These are phyloP conservation scores for Hydroisotoma schaefferi DNA, from an alignment of 2,888 invertebrate species.

Conservation along the genomic window DNA sequence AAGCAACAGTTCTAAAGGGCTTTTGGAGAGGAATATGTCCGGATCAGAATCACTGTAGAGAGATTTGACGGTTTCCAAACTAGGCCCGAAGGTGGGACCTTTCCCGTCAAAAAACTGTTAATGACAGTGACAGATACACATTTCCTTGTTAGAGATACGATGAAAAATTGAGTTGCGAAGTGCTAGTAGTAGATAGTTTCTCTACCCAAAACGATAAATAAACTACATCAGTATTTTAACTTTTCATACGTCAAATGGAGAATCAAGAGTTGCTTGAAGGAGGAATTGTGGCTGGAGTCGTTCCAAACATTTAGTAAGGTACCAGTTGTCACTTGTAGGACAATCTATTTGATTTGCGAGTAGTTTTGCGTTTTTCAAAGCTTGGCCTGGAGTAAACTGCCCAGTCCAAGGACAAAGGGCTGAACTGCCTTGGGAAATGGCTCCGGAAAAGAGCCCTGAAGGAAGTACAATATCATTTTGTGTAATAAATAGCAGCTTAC, in stretches of 20 bases:
- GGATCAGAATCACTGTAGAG: background rate
- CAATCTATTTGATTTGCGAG: constrained; percentile 26
- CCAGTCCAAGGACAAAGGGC: constrained; percentile 30
- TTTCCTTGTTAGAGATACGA: too few species aligned
- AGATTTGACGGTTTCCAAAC: background rate
- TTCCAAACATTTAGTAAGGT: constrained; percentile 30
- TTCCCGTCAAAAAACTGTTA: background rate
- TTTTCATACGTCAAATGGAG: too few species aligned
- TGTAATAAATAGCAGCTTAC: background rate
- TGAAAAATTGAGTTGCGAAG: too few species aligned
- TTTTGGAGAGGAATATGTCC: background rate
- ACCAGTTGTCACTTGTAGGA: constrained; percentile 24
- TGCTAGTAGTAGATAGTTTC: too few species aligned
- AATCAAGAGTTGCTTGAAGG: background rate
- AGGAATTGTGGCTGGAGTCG: constrained; percentile 9
- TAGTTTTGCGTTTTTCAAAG: constrained; percentile 19
- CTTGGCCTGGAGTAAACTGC: constrained; percentile 13
- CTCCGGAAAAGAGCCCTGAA: constrained; percentile 17
- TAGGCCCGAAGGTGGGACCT: background rate
- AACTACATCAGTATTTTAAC: too few species aligned
- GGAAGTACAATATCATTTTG: background rate
- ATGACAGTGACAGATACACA: too few species aligned
- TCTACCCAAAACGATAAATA: too few species aligned
- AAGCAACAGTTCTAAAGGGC: background rate
- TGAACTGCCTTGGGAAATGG: constrained; percentile 21